Percentiles rank a stretch among this genome's conserved stretches.
Evolutionary conservation across 2,113 vertebrate genomes (phyloP).

Genomic region (Lontra canadensis): DNA sequence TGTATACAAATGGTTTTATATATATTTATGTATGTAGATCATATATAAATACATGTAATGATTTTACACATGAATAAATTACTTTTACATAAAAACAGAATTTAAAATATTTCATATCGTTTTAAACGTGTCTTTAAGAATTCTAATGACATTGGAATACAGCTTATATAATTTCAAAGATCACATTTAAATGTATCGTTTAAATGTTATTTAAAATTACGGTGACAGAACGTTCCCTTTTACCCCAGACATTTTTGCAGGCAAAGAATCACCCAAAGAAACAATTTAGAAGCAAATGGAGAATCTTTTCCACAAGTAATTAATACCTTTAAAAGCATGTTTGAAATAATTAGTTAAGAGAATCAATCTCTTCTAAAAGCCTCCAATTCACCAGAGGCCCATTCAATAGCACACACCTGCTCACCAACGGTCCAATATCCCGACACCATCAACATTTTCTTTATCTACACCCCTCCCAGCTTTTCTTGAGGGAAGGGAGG

Average conservation of each 20-base stretch:
- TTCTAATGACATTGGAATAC: background rate
- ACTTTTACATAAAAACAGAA: background rate
- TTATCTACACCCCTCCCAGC: background rate
- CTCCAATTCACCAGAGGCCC: slow-evolving; percentile 62
- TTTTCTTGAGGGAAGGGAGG: background rate
- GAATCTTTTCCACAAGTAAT: slow-evolving; percentile 71
- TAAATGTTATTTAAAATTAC: slow-evolving; percentile 50
- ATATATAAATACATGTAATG: background rate
- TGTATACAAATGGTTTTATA: background rate
- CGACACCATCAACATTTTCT: slow-evolving; percentile 36
- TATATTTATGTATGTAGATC: background rate
- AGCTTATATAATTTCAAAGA: slow-evolving; percentile 29
- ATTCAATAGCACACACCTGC: slow-evolving; percentile 64
- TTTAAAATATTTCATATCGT: background rate
- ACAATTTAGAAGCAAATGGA: slow-evolving; percentile 75
- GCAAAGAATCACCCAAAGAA: slow-evolving; percentile 69
- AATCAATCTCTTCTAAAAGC: slow-evolving; percentile 80
- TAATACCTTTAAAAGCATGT: slow-evolving; percentile 78
- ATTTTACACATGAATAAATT: background rate
- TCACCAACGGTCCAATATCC: slow-evolving; percentile 46
- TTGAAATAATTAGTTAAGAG: slow-evolving; percentile 77
- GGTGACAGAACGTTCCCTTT: slow-evolving; percentile 60
- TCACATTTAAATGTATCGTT: slow-evolving; percentile 20
- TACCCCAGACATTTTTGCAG: slow-evolving; percentile 58
- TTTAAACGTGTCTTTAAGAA: slow-evolving; percentile 4